Conservation (phyloP, 2,797 vertebrate genomes). For the Sebastes itinus region DNA sequence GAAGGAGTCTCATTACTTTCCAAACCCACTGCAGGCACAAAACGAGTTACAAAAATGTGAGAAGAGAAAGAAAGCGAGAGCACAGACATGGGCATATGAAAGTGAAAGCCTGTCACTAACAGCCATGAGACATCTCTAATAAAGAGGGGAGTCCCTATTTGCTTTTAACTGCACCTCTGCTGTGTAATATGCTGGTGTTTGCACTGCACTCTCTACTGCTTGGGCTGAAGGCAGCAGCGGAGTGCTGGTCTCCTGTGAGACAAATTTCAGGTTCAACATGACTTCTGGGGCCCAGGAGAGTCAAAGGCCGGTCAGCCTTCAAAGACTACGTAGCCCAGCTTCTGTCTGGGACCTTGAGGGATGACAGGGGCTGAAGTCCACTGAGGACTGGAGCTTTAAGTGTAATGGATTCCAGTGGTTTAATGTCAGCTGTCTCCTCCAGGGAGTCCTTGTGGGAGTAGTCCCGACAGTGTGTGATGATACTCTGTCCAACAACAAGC, state of each 20-base stretch:
- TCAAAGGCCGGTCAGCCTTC: constrained; percentile 7
- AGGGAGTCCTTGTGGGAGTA: constrained; percentile 28
- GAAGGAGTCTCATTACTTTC: neutral
- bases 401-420: constrained; percentile 43
- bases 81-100: constrained; percentile 16
- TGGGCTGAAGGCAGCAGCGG: neutral
- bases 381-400: constrained; percentile 29
- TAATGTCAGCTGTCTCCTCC: constrained; percentile 20
- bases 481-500: constrained; percentile 27
- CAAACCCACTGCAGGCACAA: neutral
- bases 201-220: neutral
- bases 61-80: constrained; percentile 2
- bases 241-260: constrained; percentile 8
- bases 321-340: constrained; percentile 18
- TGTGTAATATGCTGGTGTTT: constrained; percentile 49
- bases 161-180: constrained; percentile 59
- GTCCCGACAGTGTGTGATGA: neutral
- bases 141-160: constrained; percentile 65
- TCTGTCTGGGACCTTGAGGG: constrained; percentile 22
- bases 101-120: constrained; percentile 53
- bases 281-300: constrained; percentile 27
- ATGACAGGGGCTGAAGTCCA: constrained; percentile 19
- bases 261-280: constrained; percentile 34
- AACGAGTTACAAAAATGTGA: neutral
- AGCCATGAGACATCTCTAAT: constrained; percentile 67